phyloP scores from a whole-genome alignment of 2,797 vertebrate species.

The Helicolenus hilgendorfi region DNA sequence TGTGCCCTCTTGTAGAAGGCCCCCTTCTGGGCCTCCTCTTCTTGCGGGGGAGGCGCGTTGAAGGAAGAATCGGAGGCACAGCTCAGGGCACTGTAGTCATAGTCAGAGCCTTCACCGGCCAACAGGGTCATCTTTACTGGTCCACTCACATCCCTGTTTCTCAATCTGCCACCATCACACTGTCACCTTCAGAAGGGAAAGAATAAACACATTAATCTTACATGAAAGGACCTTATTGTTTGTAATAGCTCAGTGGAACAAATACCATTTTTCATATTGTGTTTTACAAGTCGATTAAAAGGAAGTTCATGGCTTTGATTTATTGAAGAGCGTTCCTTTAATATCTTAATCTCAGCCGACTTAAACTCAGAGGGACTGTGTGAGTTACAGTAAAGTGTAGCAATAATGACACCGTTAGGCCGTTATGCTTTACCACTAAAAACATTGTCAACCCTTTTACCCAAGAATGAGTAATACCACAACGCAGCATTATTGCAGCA shows the following conservation, averaged over 20 bases:
- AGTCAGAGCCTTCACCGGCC: constrained; percentile 97
- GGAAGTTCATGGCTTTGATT: neutral
- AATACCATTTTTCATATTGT: neutral
- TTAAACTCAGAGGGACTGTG: neutral
- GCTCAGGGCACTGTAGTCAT: constrained; percentile 98
- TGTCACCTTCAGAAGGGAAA: constrained; percentile 39
- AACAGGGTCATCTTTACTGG: constrained; percentile 96
- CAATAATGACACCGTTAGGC: neutral
- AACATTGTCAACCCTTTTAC: neutral
- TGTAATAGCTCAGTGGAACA: neutral
- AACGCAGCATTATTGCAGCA: constrained; percentile 8
- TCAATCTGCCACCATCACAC: constrained; percentile 41
- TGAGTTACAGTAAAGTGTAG: neutral
- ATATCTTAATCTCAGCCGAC: neutral
- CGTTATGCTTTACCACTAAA: neutral
- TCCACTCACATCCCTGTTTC: constrained; percentile 91
- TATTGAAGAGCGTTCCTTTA: neutral
- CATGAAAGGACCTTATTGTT: neutral
- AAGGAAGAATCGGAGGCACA: constrained; percentile 95
- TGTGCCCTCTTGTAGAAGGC: constrained; percentile 96
- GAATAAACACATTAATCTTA: neutral
- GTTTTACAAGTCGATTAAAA: neutral
- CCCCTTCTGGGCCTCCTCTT: constrained; percentile 93
- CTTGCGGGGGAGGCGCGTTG: constrained; percentile 91
- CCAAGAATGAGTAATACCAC: neutral